phyloP scores from a whole-genome alignment of 2,888 invertebrate genomes.

The Acrobasis suavella region DNA sequence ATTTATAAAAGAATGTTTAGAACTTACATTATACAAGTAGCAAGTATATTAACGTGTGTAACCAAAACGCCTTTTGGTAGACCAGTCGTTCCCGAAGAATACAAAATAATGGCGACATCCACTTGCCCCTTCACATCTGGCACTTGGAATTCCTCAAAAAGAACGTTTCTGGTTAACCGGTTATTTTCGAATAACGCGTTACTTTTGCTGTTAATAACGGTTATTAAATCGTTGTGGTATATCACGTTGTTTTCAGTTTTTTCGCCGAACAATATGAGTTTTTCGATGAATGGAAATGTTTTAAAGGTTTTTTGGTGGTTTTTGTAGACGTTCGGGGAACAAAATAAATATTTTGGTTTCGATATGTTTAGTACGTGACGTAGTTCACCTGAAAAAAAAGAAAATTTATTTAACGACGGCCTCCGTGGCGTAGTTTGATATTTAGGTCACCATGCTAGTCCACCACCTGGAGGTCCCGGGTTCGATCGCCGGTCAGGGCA shows the following conservation, averaged over 20 bases:
- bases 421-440: no score
- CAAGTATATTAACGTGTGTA: constrained; percentile 56
- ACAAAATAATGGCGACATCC: constrained; percentile 56
- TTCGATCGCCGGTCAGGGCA: no score
- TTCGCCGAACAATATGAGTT: constrained; percentile 53
- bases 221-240: constrained; percentile 48
- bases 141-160: constrained; percentile 48
- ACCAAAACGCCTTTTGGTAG: constrained; percentile 67
- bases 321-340: constrained; percentile 51
- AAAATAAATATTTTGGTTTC: constrained; percentile 57
- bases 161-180: constrained; percentile 41
- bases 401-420: neutral
- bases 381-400: constrained; percentile 56
- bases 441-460: no score
- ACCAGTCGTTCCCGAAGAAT: constrained; percentile 71
- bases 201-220: constrained; percentile 22
- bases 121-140: constrained; percentile 51
- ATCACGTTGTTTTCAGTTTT: constrained; percentile 40
- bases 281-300: constrained; percentile 41
- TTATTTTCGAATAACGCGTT: constrained; percentile 25
- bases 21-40: constrained; percentile 51
- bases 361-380: constrained; percentile 55
- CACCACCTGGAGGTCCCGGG: no score
- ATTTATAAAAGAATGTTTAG: no score
- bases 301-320: constrained; percentile 37